Percentiles rank a stretch among this genome's conserved stretches.
Conservation (phyloP, 1,140 invertebrate genomes). For the Orchestia grillus region DNA sequence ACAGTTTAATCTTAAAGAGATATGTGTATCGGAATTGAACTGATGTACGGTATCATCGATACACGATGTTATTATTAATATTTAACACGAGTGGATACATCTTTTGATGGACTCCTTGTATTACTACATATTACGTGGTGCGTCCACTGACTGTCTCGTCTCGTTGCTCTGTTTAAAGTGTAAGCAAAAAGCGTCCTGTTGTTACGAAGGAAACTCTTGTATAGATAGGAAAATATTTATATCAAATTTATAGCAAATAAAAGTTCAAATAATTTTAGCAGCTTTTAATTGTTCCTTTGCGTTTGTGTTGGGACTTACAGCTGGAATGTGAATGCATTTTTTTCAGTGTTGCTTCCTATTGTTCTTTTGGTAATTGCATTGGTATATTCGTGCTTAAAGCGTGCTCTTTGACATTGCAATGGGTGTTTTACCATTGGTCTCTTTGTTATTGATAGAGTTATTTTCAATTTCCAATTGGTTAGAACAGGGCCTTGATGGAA, state of each 20-base stretch:
- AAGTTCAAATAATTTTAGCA: not conserved
- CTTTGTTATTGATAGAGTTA: too few species aligned
- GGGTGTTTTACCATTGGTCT: too few species aligned
- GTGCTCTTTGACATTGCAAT: too few species aligned
- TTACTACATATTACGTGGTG: too few species aligned
- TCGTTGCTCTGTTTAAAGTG: not conserved
- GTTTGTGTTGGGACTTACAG: not conserved
- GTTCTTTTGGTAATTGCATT: not conserved
- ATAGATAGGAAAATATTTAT: slow-evolving; percentile 47
- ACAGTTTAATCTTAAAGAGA: too few species aligned
- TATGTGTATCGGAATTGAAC: too few species aligned
- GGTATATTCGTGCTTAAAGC: not conserved
- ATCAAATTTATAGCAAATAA: slow-evolving; percentile 46
- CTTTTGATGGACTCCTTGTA: too few species aligned
- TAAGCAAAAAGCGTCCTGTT: not conserved
- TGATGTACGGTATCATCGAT: too few species aligned
- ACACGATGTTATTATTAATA: too few species aligned
- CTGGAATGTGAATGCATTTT: not conserved
- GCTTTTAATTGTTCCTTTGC: not conserved
- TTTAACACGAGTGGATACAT: too few species aligned
- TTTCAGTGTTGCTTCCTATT: not conserved
- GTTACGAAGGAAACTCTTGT: slow-evolving; percentile 47
- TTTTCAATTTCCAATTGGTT: too few species aligned
- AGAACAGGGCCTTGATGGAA: too few species aligned
- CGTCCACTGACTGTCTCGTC: not conserved